Evolutionary conservation across 2,113 vertebrate species (phyloP).

Genomic region (Hippocampus comes): DNA sequence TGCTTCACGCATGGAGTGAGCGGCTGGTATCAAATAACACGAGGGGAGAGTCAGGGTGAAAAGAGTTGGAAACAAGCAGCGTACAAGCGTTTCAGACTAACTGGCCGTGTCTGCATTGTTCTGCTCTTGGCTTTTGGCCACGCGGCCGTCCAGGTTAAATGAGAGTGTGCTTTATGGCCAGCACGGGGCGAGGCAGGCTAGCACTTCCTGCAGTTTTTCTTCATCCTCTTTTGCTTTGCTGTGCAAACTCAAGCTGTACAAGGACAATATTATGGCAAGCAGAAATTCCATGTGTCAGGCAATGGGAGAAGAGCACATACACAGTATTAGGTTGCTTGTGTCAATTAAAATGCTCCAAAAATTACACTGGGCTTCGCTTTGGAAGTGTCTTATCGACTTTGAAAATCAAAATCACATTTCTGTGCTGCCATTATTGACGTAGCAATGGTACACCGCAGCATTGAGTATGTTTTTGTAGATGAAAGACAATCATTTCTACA

Average conservation of each 20-base stretch:
- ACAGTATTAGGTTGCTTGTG: background rate
- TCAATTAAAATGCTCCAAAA: constrained; percentile 5
- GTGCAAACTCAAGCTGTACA: constrained; percentile 9
- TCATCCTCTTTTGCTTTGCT: constrained; percentile 16
- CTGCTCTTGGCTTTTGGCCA: constrained; percentile 15
- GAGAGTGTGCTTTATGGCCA: constrained; percentile 13
- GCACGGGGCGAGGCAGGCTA: constrained; percentile 1
- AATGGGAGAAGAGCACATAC: constrained; percentile 2
- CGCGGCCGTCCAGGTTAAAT: constrained; percentile 15
- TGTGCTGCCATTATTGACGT: background rate
- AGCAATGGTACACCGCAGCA: background rate
- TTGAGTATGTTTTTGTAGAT: background rate
- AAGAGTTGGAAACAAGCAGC: constrained; percentile 6
- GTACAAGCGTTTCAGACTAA: background rate
- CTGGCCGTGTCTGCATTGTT: constrained; percentile 1
- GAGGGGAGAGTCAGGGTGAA: background rate
- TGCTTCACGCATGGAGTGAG: background rate
- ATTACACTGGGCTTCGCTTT: background rate
- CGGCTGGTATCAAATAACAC: background rate
- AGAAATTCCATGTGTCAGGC: constrained; percentile 6
- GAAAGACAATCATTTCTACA: background rate
- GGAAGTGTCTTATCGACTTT: background rate
- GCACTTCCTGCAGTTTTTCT: constrained; percentile 21
- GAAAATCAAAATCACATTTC: background rate
- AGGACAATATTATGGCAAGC: constrained; percentile 6